These are phyloP conservation scores for Lagodon rhomboides DNA, from an alignment of 2,797 vertebrate genomes.

Conservation along the genomic window DNA sequence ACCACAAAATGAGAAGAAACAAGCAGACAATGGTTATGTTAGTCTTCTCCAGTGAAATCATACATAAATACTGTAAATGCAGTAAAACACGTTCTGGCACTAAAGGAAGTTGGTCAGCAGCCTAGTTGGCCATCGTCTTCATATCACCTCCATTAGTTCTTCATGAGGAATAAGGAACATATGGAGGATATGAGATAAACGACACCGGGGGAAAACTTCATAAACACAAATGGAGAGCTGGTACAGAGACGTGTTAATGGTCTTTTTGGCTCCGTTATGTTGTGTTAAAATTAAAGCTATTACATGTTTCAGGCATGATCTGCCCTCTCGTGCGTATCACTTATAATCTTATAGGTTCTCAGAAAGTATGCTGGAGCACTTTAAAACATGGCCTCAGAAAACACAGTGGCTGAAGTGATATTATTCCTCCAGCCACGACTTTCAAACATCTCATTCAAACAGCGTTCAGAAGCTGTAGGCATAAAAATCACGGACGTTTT, in stretches of 20 bases:
- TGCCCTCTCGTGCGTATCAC: neutral
- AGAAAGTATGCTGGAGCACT: neutral
- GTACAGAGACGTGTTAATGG: neutral
- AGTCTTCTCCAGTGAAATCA: neutral
- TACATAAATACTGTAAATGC: neutral
- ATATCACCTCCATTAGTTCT: constrained; percentile 40
- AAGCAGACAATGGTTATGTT: neutral
- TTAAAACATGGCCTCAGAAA: neutral
- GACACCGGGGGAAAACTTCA: constrained; percentile 28
- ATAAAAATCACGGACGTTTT: no score
- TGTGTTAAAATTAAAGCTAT: neutral
- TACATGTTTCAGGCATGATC: neutral
- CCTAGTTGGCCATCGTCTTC: constrained; percentile 36
- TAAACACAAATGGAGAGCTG: neutral
- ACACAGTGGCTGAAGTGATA: neutral
- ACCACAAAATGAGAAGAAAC: neutral
- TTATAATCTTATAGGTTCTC: neutral
- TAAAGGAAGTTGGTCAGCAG: constrained; percentile 20
- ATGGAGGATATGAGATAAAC: constrained; percentile 31
- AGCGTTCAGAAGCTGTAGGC: no score
- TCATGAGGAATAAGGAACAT: constrained; percentile 43
- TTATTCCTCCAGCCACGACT: no score
- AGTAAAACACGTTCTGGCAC: constrained; percentile 21
- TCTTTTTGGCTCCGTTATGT: neutral
- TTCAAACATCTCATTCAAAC: no score